Evolutionary conservation across 2,797 vertebrate genomes (phyloP).

Genomic region (Microctenopoma steveboyesi): DNA sequence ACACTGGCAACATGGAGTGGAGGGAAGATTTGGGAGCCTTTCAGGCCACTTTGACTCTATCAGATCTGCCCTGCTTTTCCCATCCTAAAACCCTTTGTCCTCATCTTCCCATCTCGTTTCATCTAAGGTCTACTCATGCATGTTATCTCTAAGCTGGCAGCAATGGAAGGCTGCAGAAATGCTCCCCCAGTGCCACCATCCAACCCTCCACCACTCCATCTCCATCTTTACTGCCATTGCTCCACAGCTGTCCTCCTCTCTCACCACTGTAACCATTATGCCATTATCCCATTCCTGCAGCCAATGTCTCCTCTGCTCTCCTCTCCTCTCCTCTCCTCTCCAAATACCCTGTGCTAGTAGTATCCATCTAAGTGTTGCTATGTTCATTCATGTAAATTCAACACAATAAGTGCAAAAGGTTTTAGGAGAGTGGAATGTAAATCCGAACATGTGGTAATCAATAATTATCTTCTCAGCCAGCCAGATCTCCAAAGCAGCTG

Average conservation of each 20-base stretch:
- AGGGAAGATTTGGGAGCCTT: slow-evolving; percentile 62
- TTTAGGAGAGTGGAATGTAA: background rate
- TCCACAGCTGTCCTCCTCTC: slow-evolving; percentile 63
- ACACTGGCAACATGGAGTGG: slow-evolving; percentile 47
- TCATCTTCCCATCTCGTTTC: slow-evolving; percentile 70
- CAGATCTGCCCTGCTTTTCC: slow-evolving; percentile 62
- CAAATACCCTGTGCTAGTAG: background rate
- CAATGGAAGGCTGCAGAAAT: slow-evolving; percentile 67
- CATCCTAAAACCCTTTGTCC: slow-evolving; percentile 45
- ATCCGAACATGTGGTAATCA: background rate
- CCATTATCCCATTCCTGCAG: slow-evolving; percentile 56
- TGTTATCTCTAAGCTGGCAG: slow-evolving; percentile 78
- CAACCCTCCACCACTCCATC: slow-evolving; percentile 54
- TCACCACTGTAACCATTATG: slow-evolving; percentile 58
- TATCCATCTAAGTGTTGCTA: background rate
- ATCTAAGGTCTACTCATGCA: slow-evolving; percentile 73
- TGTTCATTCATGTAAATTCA: background rate
- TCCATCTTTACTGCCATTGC: slow-evolving; percentile 62
- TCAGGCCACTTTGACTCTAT: slow-evolving; percentile 72
- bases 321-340: slow-evolving; percentile 5
- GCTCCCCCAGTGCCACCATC: slow-evolving; percentile 53
- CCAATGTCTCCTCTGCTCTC: slow-evolving; percentile 16
- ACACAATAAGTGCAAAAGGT: slow-evolving; percentile 8
- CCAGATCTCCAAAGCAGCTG: background rate
- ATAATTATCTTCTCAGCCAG: background rate